phyloP scores from a whole-genome alignment of 2,797 vertebrate species.

The Girardinus metallicus region DNA sequence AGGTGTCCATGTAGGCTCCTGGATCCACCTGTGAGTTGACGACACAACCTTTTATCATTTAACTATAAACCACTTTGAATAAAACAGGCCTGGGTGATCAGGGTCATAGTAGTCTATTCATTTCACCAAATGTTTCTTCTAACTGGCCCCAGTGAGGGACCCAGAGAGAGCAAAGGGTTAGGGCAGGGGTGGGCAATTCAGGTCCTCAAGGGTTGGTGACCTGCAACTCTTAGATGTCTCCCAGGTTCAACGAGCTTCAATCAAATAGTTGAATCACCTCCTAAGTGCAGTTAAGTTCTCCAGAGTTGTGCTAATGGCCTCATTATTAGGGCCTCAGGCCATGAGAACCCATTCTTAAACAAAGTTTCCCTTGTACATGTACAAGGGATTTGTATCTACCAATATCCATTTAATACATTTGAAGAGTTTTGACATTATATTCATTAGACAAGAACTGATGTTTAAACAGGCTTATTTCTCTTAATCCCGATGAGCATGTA shows the following conservation, averaged over 20 bases:
- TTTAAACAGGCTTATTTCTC: background rate
- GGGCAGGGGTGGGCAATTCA: too few species aligned
- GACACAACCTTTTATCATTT: background rate
- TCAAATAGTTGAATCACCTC: too few species aligned
- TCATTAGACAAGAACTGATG: background rate
- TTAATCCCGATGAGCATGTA: background rate
- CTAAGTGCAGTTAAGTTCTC: too few species aligned
- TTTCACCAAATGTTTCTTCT: background rate
- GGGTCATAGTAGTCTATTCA: background rate
- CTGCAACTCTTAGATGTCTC: too few species aligned
- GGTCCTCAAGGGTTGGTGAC: too few species aligned
- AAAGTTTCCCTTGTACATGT: background rate
- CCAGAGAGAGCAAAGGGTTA: background rate
- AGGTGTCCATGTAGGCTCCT: slow-evolving; percentile 82
- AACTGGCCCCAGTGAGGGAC: background rate
- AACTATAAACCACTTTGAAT: background rate
- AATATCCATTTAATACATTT: background rate
- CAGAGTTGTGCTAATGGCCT: too few species aligned
- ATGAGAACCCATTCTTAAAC: background rate
- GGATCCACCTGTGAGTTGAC: slow-evolving; percentile 81
- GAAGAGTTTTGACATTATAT: background rate
- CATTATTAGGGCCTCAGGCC: background rate
- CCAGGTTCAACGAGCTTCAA: too few species aligned
- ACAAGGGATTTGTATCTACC: background rate
- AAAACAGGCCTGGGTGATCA: background rate